Base-by-base conservation (phyloP, 2,888 invertebrate genomes). In the Dicyrtoma fusca region DNA sequence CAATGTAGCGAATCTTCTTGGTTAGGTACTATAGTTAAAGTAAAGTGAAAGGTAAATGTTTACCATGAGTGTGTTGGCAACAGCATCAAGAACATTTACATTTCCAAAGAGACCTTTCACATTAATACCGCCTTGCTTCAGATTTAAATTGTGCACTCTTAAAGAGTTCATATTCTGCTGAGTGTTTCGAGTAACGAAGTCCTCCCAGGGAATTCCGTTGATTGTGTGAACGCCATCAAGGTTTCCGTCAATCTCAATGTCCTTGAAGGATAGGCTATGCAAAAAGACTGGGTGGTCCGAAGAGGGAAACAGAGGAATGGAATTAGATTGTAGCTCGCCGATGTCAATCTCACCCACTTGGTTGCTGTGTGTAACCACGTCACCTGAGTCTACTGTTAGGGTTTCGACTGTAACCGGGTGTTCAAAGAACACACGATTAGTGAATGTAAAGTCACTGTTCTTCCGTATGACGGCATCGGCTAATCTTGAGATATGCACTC, bases 11-110 rank as follows among this genome's bases (percentile, higher is more conserved):
- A 26, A n/a, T n/a, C n/a, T n/a, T n/a, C n/a, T n/a, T n/a, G n/a
- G n/a, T n/a, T 34, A 19, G 42, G 21, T 64, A 62, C 4, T 25
- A 34, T 23, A 51, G 45, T 17, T 21, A 5, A 66, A 11, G 6
- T 68, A 14, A n/a, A n/a, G n/a, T n/a, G n/a, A n/a, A n/a, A n/a
- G n/a, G n/a, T 11, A 62, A 14, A n/a, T 10, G 14, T 51, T 75
- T 74, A 77, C 77, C 74, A 76, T 73, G 21, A 79, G 23, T 3
- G 77, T 79, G 42, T 77, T 72, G 2, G 68, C 21, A 61, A 66
- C 72, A 53, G 71, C 76, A 6, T 73, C 51, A 14, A 19, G 6
- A 11, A 77, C 1, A 51, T 77, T 53, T 1, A 44, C 25, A 25
- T 68, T 65, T 14, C 55, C 65, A 34, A 78, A 19, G 13, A 42